Percentiles rank a stretch among this genome's conserved stretches.
phyloP scores from a whole-genome alignment of 2,113 vertebrate species.

The Melozone crissalis region DNA sequence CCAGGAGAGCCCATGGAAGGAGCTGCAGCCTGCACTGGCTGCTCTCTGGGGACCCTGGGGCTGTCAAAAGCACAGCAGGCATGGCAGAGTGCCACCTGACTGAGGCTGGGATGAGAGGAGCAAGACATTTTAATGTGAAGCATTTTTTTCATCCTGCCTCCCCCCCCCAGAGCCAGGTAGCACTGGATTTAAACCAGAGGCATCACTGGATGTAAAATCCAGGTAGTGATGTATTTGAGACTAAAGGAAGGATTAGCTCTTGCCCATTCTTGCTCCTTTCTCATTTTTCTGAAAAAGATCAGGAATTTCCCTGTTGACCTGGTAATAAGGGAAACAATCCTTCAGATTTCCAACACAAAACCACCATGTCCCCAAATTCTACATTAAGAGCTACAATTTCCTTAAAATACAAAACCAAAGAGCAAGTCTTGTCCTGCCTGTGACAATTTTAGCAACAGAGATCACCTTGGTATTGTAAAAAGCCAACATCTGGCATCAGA shows the following conservation, averaged over 20 bases:
- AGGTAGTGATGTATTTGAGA: not conserved
- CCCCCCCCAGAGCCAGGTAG: not conserved
- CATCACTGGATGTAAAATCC: not conserved
- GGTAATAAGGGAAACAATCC: not conserved
- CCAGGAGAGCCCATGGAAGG: not conserved
- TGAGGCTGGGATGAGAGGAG: not conserved
- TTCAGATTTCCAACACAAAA: not conserved
- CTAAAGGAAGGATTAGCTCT: not conserved
- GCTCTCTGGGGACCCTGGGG: not conserved
- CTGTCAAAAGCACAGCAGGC: not conserved
- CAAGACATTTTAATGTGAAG: not conserved
- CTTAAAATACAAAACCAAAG: not conserved
- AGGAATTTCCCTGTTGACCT: not conserved
- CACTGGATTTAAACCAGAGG: not conserved
- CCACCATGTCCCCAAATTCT: not conserved
- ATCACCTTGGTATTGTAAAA: constrained; percentile 41
- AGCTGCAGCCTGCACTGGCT: not conserved
- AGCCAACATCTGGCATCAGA: constrained; percentile 54
- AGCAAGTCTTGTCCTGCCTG: not conserved
- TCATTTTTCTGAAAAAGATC: not conserved
- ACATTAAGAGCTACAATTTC: not conserved
- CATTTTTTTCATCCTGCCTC: not conserved
- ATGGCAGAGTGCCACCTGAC: not conserved
- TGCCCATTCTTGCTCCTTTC: not conserved
- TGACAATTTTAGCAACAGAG: constrained; percentile 4